Evolutionary conservation across 2,113 vertebrate genomes (phyloP), one percentile per base, ranked within the genome.

Genomic region (Sphyrna mokarran): DNA sequence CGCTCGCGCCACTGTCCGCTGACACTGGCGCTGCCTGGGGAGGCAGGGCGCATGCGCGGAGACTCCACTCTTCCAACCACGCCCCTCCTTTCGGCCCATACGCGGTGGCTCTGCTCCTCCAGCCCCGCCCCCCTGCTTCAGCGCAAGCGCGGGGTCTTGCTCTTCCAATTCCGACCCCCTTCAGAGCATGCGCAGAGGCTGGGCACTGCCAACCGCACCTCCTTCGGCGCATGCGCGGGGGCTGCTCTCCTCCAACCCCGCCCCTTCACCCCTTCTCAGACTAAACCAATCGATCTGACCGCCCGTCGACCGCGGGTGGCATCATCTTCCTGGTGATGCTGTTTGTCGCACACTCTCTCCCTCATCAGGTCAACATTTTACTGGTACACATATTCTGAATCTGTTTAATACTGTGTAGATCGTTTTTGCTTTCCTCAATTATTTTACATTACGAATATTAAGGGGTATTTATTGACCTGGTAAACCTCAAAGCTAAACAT

Each of bases 1-100:
- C 22, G 93, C 93, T 72, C 93, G 93, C 68, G 68, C 93, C 68
- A 76, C 94, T 48, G 43, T 40, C 94, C 40, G 68, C 26, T 95
- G 69, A 54, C 94, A 54, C 37, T 40, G 37, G 87, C 87, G 13
- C 9, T 63, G 23, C 66, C 63, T 68, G 63, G 3, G 13, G 10
- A 14, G 8, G n/a, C 18, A 23, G 8, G 43, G 29, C 91, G 66
- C 93, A 48, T 69, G 93, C 40, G 63, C 66, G 61, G 23, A 14
- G 14, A 16, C 2, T 29, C 18, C 0, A 13, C 29, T 22, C n/a
- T 16, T n/a, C 37, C 37, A 43, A 13, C 37, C 37, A 3, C 83
- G 83, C 29, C 33, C 26, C 29, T n/a, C 8, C 1, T 54, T 6
- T 2, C 20, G 43, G 54, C 66, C 22, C 93, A 48, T 69, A 68